Base-by-base conservation (phyloP, 2,113 vertebrate species). In the Isurus oxyrinchus region DNA sequence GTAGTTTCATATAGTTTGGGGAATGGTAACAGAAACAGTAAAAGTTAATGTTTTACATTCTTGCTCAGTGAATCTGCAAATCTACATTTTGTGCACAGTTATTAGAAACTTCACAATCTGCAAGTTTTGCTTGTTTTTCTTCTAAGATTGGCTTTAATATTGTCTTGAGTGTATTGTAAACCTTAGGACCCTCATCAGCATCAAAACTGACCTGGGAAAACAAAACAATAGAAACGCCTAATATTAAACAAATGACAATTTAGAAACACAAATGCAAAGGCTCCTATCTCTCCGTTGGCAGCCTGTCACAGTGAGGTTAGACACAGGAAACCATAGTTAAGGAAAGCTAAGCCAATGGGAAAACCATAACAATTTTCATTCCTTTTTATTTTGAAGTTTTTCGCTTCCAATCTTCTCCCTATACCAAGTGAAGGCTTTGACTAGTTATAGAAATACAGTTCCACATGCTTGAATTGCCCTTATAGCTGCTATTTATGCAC, bases 81-180 rank as follows among this genome's bases (percentile, higher is more conserved):
- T 40, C 49, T 55, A 95, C 8, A 95, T 72, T 49, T 72, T 95
- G 66, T 95, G 27, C 44, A 55, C 94, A 95, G 69, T 95, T 44
- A 67, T 67, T 95, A 49, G 40, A 35, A 27, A 72, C 66, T 31
- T 95, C 44, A 72, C 44, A 95, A 72, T 95, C 49, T 76, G 94
- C 67, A 49, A 95, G 66, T 95, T 95, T 95, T 44, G 63, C 94
- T 95, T 72, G 94, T 97, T 98, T 98, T 97, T 98, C 98, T 96
- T 98, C 97, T 96, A 99, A 97, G 90, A 98, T 97, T 96, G 98
- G 98, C 96, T 98, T 98, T 97, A 99, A 98, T 97, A 99, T 98
- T 97, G 98, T 98, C 97, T 97, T 98, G 96, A 99, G 97, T 66
- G 98, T 98, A 31, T 96, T 97, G 97, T 98, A 98, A 97, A 99